Base-by-base conservation (phyloP, 1,140 invertebrate genomes). In the Mactra quadrangularis region DNA sequence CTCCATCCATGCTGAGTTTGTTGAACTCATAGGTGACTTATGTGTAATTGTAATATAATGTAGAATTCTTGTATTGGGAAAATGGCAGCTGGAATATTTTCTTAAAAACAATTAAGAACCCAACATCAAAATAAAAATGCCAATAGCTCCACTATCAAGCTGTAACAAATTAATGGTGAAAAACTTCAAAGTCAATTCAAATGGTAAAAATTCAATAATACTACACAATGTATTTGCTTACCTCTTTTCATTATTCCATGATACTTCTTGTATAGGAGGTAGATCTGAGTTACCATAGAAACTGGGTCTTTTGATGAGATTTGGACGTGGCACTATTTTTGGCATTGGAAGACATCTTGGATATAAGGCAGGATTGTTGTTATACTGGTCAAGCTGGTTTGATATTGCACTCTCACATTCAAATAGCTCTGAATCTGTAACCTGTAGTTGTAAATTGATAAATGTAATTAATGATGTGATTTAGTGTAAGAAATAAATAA, bases 391-490 rank as follows among this genome's bases (percentile, higher is more conserved):
- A 9, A 86, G 35, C 19, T 81, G 41, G 52, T 53, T 29, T 62
- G 35, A 87, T 62, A 66, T 70, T 70, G 71, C 52, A 76, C 71
- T 55, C 29, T 85, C 72, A 33, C 87, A 88, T 52, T 85, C 87
- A 77, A 83, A 85, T n/a, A 88, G 59, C 53, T 88, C 87, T 19
- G 85, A 84, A 53, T 88, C 87, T 31, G 52, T 55, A 6, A 88
- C 53, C 87, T 88, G 68, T 3, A 78, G 82, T 22, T 70, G 15
- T 6, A 41, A 15, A 41, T 7, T 41, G 38, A 41, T 41, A 41
- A 41, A 41, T 41, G 38, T 15, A 41, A 7, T 41, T 41, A 41
- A 41, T 7, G 38, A n/a, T n/a, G n/a, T n/a, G n/a, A n/a, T n/a
- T n/a, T n/a, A n/a, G n/a, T n/a, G n/a, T n/a, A n/a, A n/a, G n/a